These are phyloP conservation scores for Andrena bucephala DNA, from an alignment of 2,888 invertebrate genomes.

Conservation along the genomic window DNA sequence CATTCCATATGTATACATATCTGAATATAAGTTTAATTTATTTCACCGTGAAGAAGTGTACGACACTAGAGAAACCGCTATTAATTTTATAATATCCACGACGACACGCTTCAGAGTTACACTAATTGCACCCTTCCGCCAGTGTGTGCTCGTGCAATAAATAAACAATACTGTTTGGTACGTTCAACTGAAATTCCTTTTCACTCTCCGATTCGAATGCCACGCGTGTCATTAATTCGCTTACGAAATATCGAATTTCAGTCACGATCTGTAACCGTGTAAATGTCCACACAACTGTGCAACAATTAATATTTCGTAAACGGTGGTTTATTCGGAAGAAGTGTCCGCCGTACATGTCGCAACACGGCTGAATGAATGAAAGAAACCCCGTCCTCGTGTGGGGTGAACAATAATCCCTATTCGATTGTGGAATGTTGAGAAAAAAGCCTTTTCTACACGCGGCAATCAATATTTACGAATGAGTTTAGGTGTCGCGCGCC, in stretches of 20 bases:
- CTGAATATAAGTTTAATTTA: not conserved
- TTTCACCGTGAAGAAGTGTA: not conserved
- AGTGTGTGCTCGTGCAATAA: not conserved
- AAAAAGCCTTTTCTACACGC: not conserved
- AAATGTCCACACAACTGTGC: not conserved
- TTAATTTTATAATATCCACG: not conserved
- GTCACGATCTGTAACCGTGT: not conserved
- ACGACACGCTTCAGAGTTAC: not conserved
- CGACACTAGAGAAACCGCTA: not conserved
- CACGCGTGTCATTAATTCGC: not conserved
- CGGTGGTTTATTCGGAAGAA: slow-evolving; percentile 3
- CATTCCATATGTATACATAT: too few relatives aligned
- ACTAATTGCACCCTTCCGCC: not conserved
- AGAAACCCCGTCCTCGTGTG: not conserved
- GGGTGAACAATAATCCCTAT: not conserved
- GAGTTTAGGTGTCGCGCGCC: not conserved
- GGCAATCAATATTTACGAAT: not conserved
- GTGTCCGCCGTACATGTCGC: not conserved
- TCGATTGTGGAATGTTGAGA: not conserved
- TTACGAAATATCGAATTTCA: slow-evolving; percentile 5
- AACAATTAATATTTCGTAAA: not conserved
- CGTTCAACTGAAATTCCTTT: not conserved
- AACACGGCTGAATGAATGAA: not conserved
- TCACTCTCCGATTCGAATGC: not conserved
- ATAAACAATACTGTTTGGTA: not conserved